Evolutionary conservation across 1,140 invertebrate genomes (phyloP).

Genomic region (Batillaria attramentaria): DNA sequence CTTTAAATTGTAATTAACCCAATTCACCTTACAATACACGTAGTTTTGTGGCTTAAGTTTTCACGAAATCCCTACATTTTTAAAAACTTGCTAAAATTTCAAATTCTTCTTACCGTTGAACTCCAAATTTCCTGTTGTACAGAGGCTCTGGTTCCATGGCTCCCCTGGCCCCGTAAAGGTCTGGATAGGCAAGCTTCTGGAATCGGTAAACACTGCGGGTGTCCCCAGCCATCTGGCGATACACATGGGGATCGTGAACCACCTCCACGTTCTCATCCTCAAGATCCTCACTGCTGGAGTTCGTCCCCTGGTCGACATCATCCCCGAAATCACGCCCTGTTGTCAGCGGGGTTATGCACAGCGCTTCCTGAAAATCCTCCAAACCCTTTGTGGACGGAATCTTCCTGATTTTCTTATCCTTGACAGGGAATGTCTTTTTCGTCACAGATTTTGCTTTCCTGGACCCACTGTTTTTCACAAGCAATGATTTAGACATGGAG

Average conservation of each 20-base stretch:
- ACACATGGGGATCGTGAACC: conserved; percentile 54
- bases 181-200: conserved; percentile 69
- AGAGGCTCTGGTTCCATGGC: conserved; percentile 55
- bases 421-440: conserved; percentile 48
- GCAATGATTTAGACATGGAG: conserved; percentile 32
- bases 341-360: conserved; percentile 53
- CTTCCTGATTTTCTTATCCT: conserved; percentile 47
- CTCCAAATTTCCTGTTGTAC: conserved; percentile 66
- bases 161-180: conserved; percentile 62
- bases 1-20: too few species aligned
- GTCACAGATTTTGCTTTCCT: conserved; percentile 49
- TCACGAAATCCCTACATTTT: too few species aligned
- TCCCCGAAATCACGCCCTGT: conserved; percentile 38
- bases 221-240: conserved; percentile 52
- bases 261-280: conserved; percentile 52
- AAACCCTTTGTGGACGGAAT: conserved; percentile 17
- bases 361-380: conserved; percentile 38
- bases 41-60: too few species aligned
- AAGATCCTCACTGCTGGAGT: conserved; percentile 45
- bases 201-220: conserved; percentile 66
- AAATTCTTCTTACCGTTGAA: conserved; percentile 70
- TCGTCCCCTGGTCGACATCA: conserved; percentile 35
- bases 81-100: too few species aligned
- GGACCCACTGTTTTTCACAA: conserved; percentile 23
- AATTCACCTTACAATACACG: too few species aligned